Conservation (phyloP, 2,888 invertebrate species). For the Silvanus unidentatus region DNA sequence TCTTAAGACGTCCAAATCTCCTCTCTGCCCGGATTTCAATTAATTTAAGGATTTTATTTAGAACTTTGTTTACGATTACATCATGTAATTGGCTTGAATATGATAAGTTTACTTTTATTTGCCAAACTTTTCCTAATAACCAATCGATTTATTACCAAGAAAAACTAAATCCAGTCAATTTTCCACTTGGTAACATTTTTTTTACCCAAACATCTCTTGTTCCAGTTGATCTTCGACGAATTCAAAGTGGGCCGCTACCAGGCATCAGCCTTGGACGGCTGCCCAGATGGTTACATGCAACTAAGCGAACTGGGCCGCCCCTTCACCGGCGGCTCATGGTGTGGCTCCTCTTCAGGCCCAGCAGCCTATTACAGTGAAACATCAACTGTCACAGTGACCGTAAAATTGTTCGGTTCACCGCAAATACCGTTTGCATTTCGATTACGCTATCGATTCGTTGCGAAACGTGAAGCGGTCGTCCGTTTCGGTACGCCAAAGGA, state of each 20-base stretch:
- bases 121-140: too few relatives aligned
- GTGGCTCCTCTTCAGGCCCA: constrained; percentile 73
- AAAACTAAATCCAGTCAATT: too few relatives aligned
- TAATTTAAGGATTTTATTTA: too few relatives aligned
- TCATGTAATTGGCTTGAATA: too few relatives aligned
- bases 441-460: constrained; percentile 75
- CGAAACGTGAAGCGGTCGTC: constrained; percentile 72
- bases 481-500: constrained; percentile 71
- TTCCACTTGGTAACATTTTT: too few relatives aligned
- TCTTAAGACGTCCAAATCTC: too few relatives aligned
- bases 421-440: constrained; percentile 75
- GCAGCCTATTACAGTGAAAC: constrained; percentile 88
- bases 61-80: too few relatives aligned
- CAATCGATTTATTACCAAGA: too few relatives aligned
- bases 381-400: constrained; percentile 79
- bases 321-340: constrained; percentile 87
- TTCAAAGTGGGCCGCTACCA: constrained; percentile 82
- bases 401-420: constrained; percentile 68
- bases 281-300: constrained; percentile 85
- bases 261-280: constrained; percentile 66
- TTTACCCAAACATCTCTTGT: constrained; percentile 20
- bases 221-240: constrained; percentile 76
- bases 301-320: constrained; percentile 79
- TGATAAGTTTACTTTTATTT: too few relatives aligned
- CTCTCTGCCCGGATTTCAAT: too few relatives aligned